Percentiles rank a stretch among this genome's conserved stretches.
These are phyloP conservation scores for Psix sp. DNA, from an alignment of 1,140 invertebrate genomes.

Conservation along the genomic window DNA sequence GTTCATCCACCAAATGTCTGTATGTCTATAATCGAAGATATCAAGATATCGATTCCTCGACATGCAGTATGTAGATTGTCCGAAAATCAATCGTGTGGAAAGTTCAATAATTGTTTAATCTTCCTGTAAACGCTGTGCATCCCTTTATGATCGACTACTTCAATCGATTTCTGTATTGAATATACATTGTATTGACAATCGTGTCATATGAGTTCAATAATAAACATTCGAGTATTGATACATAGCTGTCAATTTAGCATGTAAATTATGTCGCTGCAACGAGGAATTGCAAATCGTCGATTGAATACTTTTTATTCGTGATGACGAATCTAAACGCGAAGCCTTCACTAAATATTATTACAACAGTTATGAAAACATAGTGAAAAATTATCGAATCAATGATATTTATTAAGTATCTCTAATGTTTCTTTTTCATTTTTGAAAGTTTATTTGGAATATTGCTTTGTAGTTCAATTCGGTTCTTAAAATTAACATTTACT, in stretches of 20 bases:
- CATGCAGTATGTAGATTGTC: slow-evolving; percentile 63
- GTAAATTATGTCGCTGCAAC: slow-evolving; percentile 33
- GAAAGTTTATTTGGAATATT: no score
- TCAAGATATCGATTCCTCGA: slow-evolving; percentile 63
- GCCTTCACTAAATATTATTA: no score
- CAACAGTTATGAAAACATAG: no score
- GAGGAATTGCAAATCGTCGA: slow-evolving; percentile 6
- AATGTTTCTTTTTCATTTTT: no score
- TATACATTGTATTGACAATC: slow-evolving; percentile 45
- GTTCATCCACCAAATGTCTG: slow-evolving; percentile 13
- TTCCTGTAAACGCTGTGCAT: slow-evolving; percentile 64
- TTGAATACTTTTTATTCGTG: not conserved
- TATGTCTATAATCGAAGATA: slow-evolving; percentile 46
- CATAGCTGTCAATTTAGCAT: slow-evolving; percentile 33
- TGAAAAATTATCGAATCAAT: no score
- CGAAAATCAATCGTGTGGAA: slow-evolving; percentile 67
- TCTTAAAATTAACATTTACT: no score
- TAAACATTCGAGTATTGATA: slow-evolving; percentile 37
- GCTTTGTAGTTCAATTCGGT: no score
- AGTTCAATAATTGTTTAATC: slow-evolving; percentile 73
- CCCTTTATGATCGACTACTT: slow-evolving; percentile 56
- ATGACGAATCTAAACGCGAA: not conserved
- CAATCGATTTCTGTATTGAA: slow-evolving; percentile 47
- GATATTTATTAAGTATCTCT: no score
- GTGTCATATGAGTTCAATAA: slow-evolving; percentile 42